Percentiles rank a stretch among this genome's conserved stretches.
Evolutionary conservation across 1,140 invertebrate species (phyloP).

Genomic region (Leptopilina clavipes): DNA sequence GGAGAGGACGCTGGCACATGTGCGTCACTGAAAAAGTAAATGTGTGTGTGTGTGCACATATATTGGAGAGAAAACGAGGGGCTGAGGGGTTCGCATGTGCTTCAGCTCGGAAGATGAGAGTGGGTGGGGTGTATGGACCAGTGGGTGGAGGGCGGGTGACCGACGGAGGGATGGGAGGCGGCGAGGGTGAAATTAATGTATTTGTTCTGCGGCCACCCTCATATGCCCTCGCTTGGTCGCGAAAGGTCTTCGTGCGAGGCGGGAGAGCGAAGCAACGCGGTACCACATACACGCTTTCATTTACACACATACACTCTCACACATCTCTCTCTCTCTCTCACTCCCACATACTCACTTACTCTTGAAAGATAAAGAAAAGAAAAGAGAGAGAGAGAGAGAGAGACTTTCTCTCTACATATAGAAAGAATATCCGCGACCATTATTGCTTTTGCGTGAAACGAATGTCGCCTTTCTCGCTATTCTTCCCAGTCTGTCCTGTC

Average conservation of each 20-base stretch:
- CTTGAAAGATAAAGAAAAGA: too few relatives aligned
- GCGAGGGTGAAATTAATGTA: conserved; percentile 68
- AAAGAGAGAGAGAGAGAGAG: not conserved
- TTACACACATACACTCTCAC: not conserved
- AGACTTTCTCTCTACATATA: conserved; percentile 17
- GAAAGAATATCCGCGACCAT: conserved; percentile 34
- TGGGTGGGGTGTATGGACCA: conserved; percentile 46
- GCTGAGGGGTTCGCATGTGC: conserved; percentile 47
- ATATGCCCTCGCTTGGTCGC: conserved; percentile 60
- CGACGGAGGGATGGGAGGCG: conserved; percentile 42
- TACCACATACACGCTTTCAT: not conserved
- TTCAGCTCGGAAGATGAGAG: conserved; percentile 14
- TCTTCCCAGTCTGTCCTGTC: conserved; percentile 34
- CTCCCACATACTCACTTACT: too few relatives aligned
- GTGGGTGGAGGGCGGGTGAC: conserved; percentile 47
- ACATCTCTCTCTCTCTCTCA: too few relatives aligned
- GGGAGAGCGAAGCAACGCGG: conserved; percentile 45
- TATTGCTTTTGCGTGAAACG: conserved; percentile 34
- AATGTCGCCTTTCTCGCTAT: conserved; percentile 33
- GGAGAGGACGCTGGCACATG: conserved; percentile 66
- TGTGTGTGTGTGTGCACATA: conserved; percentile 51
- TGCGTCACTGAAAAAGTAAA: conserved; percentile 52
- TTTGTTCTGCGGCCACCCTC: conserved; percentile 71
- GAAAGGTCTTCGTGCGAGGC: conserved; percentile 46
- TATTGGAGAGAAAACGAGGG: conserved; percentile 49